These are phyloP conservation scores for Orgyia antiqua DNA, from an alignment of 2,888 invertebrate species.

Conservation along the genomic window DNA sequence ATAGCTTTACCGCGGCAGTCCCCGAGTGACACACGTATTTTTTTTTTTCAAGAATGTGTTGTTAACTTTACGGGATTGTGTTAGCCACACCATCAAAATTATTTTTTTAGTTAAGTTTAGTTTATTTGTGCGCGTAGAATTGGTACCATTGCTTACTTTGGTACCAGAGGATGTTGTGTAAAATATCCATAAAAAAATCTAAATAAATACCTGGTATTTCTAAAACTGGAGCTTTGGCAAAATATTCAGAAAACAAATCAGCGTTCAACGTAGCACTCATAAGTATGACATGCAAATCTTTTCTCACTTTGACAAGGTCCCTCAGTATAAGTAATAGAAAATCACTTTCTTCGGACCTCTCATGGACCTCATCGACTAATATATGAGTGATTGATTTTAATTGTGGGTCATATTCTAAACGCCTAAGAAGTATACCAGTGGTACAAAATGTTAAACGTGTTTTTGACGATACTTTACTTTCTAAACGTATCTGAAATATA, in stretches of 20 bases:
- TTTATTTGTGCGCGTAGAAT: too few relatives aligned
- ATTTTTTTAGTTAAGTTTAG: too few relatives aligned
- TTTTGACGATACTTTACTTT: constrained; percentile 85
- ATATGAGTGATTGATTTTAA: constrained; percentile 89
- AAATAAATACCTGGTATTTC: constrained; percentile 89
- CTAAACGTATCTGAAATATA: constrained; percentile 84
- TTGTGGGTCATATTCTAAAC: constrained; percentile 88
- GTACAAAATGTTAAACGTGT: constrained; percentile 96
- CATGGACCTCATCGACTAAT: constrained; percentile 95
- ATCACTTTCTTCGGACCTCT: constrained; percentile 93
- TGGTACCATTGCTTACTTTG: too few relatives aligned
- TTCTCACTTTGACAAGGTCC: constrained; percentile 83
- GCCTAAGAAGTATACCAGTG: constrained; percentile 91
- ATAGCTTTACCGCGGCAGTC: too few relatives aligned
- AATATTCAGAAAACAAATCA: constrained; percentile 90
- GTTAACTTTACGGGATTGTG: too few relatives aligned
- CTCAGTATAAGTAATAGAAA: constrained; percentile 90
- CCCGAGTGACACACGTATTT: too few relatives aligned
- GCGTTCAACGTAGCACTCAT: constrained; percentile 97
- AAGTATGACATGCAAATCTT: constrained; percentile 88
- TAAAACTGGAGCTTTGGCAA: constrained; percentile 86
- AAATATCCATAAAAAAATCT: too few relatives aligned
- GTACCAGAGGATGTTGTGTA: too few relatives aligned
- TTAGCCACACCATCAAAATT: too few relatives aligned
- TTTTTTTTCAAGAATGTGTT: too few relatives aligned